These are phyloP conservation scores for Hirtodrosophila confusa DNA, from an alignment of 2,888 invertebrate genomes.

Conservation along the genomic window DNA sequence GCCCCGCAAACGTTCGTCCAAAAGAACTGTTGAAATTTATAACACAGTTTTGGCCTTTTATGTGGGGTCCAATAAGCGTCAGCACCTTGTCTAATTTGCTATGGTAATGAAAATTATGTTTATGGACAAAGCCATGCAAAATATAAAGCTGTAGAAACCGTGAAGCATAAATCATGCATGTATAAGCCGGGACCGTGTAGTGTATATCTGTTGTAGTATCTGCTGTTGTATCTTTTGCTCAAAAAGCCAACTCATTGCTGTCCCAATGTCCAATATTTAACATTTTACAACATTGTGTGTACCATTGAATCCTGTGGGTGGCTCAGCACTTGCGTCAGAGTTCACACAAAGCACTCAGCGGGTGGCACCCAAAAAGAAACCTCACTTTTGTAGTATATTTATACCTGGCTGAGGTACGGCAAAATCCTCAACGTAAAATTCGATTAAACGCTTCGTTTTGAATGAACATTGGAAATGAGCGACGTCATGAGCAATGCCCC, in stretches of 20 bases:
- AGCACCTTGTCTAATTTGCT: slow-evolving; percentile 81
- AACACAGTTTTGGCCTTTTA: slow-evolving; percentile 50
- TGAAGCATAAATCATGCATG: slow-evolving; percentile 66
- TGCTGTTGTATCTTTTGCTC: slow-evolving; percentile 4
- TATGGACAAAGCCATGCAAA: slow-evolving; percentile 61
- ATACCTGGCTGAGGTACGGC: slow-evolving; percentile 27
- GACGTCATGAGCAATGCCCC: slow-evolving; percentile 55
- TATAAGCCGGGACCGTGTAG: background rate
- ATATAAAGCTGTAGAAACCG: slow-evolving; percentile 28
- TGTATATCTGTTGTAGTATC: slow-evolving; percentile 14
- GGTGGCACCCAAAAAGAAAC: slow-evolving; percentile 33
- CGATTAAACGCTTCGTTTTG: slow-evolving; percentile 80
- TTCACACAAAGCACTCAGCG: slow-evolving; percentile 64
- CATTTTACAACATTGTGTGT: slow-evolving; percentile 41
- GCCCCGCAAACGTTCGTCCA: slow-evolving; percentile 3
- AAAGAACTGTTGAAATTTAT: slow-evolving; percentile 51
- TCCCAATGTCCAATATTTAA: slow-evolving; percentile 35
- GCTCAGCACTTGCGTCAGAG: slow-evolving; percentile 61
- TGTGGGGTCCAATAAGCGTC: slow-evolving; percentile 69
- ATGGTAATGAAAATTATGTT: slow-evolving; percentile 76
- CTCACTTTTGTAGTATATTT: background rate
- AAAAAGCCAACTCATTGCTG: slow-evolving; percentile 67
- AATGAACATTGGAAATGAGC: slow-evolving; percentile 62
- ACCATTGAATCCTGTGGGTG: slow-evolving; percentile 69
- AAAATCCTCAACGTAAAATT: slow-evolving; percentile 63